Evolutionary conservation across 1,140 invertebrate genomes (phyloP), one percentile per base, ranked within the genome.

Genomic region (Ceratitis capitata): DNA sequence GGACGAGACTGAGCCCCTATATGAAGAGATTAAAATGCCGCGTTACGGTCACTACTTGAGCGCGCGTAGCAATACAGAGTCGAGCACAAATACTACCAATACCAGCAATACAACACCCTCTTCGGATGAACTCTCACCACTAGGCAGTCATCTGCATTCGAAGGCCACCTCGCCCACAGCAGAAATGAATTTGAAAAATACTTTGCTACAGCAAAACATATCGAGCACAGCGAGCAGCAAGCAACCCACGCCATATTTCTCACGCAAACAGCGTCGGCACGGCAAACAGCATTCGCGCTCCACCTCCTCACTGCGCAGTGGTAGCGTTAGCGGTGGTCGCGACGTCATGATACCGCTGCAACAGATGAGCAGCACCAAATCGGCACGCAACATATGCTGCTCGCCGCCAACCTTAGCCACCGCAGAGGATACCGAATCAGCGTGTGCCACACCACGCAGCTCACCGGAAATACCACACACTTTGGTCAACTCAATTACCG

Each of bases 21-120:
- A 91, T 78, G 88, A 94, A 88, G 93, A 94, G 87, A 92, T 94
- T 3, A 85, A 88, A 58, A 87, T 94, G 85, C 93, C 94, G 32
- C 92, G 92, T 86, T 92, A 92, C 83, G 87, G 93, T 0, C 92
- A 89, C 78, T 89, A 91, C 49, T 88, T 93, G 26, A 92, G 93
- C 69, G 93, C 94, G 0, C 92, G 93, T 14, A 94, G 93, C 86
- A 94, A 94, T 87, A 93, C 93, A 0, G 93, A 93, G 87, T 93
- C 93, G 0, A 92, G 92, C 0, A 92, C 93, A 88, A 92, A 93
- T 6, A 86, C 61, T 49, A 89, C 88, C 51, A 88, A 87, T 19
- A 89, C 88, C 51, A 88, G 87, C n/a, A 89, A 84, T 26, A 90
- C 90, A 16, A 89, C 89, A n/a, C 90, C 90, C 35, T 91, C 88